Conservation (phyloP, 2,888 invertebrate genomes). For the Deilephila porcellus region DNA sequence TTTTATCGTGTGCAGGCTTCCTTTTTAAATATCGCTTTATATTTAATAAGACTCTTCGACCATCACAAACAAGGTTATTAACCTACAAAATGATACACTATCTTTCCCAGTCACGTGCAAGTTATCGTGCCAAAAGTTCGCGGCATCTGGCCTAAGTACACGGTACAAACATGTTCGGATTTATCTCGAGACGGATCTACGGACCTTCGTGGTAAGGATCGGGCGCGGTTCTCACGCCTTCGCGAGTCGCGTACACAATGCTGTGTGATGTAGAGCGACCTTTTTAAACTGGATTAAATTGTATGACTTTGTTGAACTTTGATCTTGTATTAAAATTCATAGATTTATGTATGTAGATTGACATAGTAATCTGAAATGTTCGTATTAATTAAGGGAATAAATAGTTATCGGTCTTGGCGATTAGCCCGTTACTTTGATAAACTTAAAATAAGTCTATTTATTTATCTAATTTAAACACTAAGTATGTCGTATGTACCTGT, state of each 20-base stretch:
- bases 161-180: background rate
- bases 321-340: background rate
- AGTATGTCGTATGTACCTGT: background rate
- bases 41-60: no score
- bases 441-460: no score
- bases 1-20: no score
- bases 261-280: constrained; percentile 44
- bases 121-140: background rate
- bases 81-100: background rate
- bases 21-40: no score
- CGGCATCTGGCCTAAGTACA: background rate
- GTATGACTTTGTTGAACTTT: constrained; percentile 11
- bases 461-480: background rate
- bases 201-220: constrained; percentile 49
- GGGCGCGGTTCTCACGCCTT: constrained; percentile 62
- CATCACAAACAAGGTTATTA: no score
- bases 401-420: no score
- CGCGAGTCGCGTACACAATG: constrained; percentile 35
- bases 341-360: background rate
- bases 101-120: background rate
- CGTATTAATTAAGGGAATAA: no score
- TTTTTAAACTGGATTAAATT: constrained; percentile 51
- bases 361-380: no score
- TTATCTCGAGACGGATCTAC: constrained; percentile 49
- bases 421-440: no score